A percentile compares a stretch with the other conserved stretches of the same genome.
Conservation (phyloP, 2,113 vertebrate genomes). For the Anguilla japonica region DNA sequence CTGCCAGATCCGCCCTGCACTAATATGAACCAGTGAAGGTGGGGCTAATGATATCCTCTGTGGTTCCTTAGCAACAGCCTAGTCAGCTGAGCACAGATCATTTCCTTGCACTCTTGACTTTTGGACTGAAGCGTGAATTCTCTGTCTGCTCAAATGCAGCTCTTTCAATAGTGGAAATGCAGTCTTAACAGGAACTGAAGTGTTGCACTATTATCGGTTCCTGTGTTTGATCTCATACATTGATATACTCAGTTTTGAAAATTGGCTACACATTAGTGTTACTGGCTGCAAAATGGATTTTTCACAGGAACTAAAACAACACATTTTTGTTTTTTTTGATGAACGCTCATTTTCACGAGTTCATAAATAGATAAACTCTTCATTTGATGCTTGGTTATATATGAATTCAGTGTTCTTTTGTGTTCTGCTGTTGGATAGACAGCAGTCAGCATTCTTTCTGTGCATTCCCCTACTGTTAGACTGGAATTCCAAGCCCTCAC, state of each 20-base stretch:
- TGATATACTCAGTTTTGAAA: not conserved
- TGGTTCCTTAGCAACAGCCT: constrained; percentile 63
- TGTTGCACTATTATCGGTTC: not conserved
- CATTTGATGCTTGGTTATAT: too few relatives aligned
- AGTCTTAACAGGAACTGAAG: not conserved
- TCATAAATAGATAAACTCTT: not conserved
- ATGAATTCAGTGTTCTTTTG: not conserved
- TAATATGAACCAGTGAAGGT: constrained; percentile 45
- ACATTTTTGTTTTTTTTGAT: not conserved
- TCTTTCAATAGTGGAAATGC: not conserved
- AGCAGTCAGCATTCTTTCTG: not conserved
- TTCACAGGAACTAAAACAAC: not conserved
- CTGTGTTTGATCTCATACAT: not conserved
- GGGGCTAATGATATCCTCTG: constrained; percentile 48
- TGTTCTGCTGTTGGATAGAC: not conserved
- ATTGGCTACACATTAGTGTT: too few relatives aligned
- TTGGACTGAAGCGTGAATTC: not conserved
- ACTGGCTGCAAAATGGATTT: not conserved
- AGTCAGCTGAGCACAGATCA: constrained; percentile 21
- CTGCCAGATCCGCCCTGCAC: constrained; percentile 15
- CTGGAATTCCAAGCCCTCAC: not conserved
- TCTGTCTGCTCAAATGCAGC: not conserved
- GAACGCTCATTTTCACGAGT: not conserved
- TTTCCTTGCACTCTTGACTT: constrained; percentile 38
- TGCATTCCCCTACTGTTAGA: not conserved